Evolutionary conservation across 2,888 invertebrate genomes (phyloP).

Genomic region (Ariolimax columbianus): DNA sequence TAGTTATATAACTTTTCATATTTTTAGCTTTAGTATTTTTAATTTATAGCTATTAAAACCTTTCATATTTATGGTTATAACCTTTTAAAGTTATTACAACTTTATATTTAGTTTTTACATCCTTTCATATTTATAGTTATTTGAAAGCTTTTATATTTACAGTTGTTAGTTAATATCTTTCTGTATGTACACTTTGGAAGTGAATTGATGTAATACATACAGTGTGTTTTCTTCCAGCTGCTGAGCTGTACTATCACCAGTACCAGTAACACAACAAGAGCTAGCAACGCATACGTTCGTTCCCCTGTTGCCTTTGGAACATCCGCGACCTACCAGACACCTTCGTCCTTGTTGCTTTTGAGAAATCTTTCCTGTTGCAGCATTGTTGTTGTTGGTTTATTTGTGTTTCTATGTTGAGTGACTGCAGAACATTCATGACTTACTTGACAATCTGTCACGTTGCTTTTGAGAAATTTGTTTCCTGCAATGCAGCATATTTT

Average conservation of each 20-base stretch:
- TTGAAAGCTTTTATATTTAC: no score
- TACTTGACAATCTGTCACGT: neutral
- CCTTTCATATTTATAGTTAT: no score
- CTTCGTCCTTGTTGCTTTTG: neutral
- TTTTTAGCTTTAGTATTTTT: no score
- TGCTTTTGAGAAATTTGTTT: neutral
- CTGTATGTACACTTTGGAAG: no score
- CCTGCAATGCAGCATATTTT: no score
- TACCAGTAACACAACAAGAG: slow-evolving; percentile 6
- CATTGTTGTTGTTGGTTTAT: neutral
- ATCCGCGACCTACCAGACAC: neutral
- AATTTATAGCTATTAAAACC: no score
- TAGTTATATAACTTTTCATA: no score
- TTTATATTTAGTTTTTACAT: no score
- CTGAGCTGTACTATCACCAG: slow-evolving; percentile 30
- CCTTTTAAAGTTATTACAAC: no score
- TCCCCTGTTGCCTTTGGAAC: neutral
- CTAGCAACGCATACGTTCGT: neutral
- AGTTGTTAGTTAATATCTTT: no score
- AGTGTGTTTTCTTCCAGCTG: slow-evolving; percentile 6
- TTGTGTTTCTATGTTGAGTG: neutral
- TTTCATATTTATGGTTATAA: no score
- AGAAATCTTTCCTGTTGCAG: neutral
- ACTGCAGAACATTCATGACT: neutral
- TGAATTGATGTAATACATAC: neutral